phyloP scores from a whole-genome alignment of 1,140 invertebrate species.

The Drosophila oshimai region DNA sequence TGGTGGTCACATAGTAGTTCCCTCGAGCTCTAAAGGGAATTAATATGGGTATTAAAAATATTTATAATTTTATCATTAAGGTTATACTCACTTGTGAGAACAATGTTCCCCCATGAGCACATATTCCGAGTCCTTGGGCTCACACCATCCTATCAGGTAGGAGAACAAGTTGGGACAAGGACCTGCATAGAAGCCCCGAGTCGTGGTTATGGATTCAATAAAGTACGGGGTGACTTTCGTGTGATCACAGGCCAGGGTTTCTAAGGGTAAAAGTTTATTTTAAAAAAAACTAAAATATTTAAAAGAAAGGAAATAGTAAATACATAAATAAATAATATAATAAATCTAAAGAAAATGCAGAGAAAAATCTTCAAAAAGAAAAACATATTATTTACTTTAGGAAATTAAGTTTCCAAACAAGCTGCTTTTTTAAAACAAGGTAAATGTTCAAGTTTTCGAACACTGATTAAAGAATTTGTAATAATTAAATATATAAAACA shows the following conservation, averaged over 20 bases:
- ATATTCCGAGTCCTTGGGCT: slow-evolving; percentile 89
- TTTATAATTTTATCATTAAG: background rate
- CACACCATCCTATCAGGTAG: slow-evolving; percentile 91
- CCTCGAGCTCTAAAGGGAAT: slow-evolving; percentile 87
- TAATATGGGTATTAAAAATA: background rate
- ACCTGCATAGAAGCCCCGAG: slow-evolving; percentile 90
- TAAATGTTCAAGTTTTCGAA: no score
- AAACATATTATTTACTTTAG: no score
- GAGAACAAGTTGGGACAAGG: slow-evolving; percentile 91
- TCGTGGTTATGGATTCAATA: slow-evolving; percentile 92
- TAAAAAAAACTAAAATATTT: background rate
- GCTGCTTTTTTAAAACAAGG: no score
- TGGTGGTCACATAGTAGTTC: slow-evolving; percentile 92
- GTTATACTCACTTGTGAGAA: slow-evolving; percentile 86
- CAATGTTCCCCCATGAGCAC: slow-evolving; percentile 93
- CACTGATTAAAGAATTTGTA: no score
- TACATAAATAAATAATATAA: no score
- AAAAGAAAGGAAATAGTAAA: background rate
- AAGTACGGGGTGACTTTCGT: slow-evolving; percentile 94
- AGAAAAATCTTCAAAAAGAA: no score
- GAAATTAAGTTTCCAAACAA: no score
- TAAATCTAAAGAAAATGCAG: no score
- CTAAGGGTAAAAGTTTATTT: slow-evolving; percentile 80
- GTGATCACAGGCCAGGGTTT: slow-evolving; percentile 93
- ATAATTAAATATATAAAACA: no score